Conservation (phyloP, 2,797 vertebrate species). For the Acanthurus tractus region DNA sequence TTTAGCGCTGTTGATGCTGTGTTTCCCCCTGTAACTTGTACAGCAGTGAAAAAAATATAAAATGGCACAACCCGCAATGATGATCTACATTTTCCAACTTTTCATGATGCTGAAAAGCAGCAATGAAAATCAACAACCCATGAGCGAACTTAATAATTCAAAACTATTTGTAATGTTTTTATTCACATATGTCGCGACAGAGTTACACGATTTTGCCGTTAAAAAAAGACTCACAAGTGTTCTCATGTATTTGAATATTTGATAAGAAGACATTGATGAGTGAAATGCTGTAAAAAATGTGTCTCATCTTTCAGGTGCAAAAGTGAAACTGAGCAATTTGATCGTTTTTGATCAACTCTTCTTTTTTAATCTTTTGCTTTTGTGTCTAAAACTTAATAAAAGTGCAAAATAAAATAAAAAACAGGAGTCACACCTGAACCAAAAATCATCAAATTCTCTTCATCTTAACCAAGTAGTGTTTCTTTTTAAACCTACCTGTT, state of each 20-base stretch:
- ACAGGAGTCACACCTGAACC: no score
- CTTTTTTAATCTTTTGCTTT: no score
- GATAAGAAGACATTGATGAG: not conserved
- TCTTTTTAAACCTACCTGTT: no score
- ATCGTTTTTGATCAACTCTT: no score
- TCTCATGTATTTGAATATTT: not conserved
- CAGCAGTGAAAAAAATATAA: not conserved
- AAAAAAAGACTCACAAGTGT: not conserved
- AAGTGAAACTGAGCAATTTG: no score
- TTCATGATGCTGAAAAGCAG: not conserved
- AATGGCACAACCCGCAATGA: not conserved
- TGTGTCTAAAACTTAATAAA: no score
- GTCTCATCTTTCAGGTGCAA: no score
- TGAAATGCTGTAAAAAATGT: not conserved
- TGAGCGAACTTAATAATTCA: not conserved
- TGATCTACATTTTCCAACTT: not conserved
- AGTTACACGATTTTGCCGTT: not conserved
- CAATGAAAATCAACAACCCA: not conserved
- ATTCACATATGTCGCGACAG: not conserved
- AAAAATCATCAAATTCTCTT: no score
- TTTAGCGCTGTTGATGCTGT: not conserved
- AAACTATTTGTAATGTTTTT: not conserved
- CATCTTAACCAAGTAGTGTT: no score
- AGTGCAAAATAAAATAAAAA: no score
- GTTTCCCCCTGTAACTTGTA: not conserved